Percentiles rank a stretch among this genome's conserved stretches.
Conservation (phyloP, 1,140 invertebrate genomes). For the Caenorhabditis inopinata region DNA sequence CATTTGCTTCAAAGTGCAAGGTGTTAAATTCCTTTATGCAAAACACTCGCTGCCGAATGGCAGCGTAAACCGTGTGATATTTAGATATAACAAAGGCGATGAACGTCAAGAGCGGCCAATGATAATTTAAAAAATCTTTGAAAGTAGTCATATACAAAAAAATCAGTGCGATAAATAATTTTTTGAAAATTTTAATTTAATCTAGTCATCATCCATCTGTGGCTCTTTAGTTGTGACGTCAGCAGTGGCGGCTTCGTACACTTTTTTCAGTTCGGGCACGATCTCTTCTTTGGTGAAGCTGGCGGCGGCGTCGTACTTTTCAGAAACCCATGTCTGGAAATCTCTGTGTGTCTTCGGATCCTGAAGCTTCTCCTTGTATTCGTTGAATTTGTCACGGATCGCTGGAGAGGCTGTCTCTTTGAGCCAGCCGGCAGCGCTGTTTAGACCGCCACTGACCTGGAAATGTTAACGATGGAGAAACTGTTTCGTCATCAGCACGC, state of each 20-base stretch:
- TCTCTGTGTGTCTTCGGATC: constrained; percentile 48
- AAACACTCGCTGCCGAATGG: no score
- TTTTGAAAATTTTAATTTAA: no score
- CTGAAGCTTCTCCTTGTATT: constrained; percentile 47
- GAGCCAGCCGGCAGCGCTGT: constrained; percentile 37
- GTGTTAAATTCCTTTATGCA: no score
- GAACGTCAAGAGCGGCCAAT: no score
- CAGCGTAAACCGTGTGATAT: no score
- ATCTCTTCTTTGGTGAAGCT: constrained; percentile 49
- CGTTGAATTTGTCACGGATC: constrained; percentile 49
- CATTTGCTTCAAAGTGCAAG: no score
- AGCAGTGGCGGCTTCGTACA: constrained; percentile 47
- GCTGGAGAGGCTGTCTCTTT: constrained; percentile 42
- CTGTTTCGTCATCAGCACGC: no score
- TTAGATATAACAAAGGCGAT: no score
- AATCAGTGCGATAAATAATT: no score
- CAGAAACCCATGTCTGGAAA: constrained; percentile 38
- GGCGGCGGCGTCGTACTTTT: constrained; percentile 41
- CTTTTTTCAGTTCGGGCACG: constrained; percentile 48
- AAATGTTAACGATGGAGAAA: neutral
- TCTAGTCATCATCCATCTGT: no score
- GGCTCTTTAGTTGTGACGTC: constrained; percentile 15
- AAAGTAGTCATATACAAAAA: no score
- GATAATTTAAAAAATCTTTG: no score
- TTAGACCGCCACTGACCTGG: constrained; percentile 20